These are phyloP conservation scores for Danio albolineatus DNA, from an alignment of 2,797 vertebrate genomes.

Conservation along the genomic window DNA sequence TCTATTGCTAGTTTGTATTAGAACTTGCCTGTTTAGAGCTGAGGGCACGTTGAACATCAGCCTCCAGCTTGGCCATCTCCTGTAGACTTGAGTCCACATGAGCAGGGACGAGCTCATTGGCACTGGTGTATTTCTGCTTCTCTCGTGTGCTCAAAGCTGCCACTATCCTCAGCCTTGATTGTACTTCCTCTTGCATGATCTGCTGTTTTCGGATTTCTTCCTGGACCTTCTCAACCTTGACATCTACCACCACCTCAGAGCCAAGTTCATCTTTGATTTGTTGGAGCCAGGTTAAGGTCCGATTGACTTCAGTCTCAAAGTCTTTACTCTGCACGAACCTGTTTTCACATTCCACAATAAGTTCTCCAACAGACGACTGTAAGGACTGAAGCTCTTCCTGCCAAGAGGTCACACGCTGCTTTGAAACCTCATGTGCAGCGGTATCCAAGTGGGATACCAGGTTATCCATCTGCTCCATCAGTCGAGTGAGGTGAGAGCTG, in stretches of 20 bases:
- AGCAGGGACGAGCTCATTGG: slow-evolving; percentile 89
- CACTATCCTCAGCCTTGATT: slow-evolving; percentile 93
- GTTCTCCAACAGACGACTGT: slow-evolving; percentile 83
- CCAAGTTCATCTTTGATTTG: slow-evolving; percentile 85
- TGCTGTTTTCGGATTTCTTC: slow-evolving; percentile 96
- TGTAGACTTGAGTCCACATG: slow-evolving; percentile 87
- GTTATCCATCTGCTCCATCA: slow-evolving; percentile 88
- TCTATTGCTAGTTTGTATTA: neutral
- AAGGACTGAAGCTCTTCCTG: slow-evolving; percentile 88
- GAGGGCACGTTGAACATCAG: slow-evolving; percentile 88
- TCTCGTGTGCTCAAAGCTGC: slow-evolving; percentile 91
- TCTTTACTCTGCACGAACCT: slow-evolving; percentile 95
- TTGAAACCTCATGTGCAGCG: slow-evolving; percentile 81
- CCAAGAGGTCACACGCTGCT: slow-evolving; percentile 85
- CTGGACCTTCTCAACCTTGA: slow-evolving; percentile 89
- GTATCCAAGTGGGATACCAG: slow-evolving; percentile 87
- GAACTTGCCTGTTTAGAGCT: slow-evolving; percentile 85
- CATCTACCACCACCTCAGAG: slow-evolving; percentile 83
- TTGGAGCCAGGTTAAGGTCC: slow-evolving; percentile 90
- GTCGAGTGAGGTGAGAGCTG: slow-evolving; percentile 84
- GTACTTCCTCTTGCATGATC: slow-evolving; percentile 95
- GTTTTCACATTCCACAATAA: slow-evolving; percentile 90
- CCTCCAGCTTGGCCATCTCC: slow-evolving; percentile 88
- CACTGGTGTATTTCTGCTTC: slow-evolving; percentile 86
- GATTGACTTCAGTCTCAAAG: slow-evolving; percentile 93